phyloP scores from a whole-genome alignment of 1,140 invertebrate genomes.

The Portunus trituberculatus region DNA sequence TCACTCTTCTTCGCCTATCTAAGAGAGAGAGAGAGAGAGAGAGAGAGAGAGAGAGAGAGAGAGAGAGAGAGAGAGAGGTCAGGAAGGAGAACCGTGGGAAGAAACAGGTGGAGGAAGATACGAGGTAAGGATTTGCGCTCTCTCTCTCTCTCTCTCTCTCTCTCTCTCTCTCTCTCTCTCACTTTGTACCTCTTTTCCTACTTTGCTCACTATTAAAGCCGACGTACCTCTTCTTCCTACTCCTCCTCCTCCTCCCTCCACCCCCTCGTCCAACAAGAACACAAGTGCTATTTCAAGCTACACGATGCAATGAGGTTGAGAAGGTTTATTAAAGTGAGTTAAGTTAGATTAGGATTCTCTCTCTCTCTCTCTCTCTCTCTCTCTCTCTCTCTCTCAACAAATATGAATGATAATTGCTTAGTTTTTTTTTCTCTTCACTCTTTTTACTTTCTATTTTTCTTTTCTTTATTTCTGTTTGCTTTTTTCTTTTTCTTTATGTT shows the following conservation, averaged over 20 bases:
- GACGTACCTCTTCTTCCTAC: neutral
- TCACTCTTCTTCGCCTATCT: too few species aligned
- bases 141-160: slow-evolving; percentile 5
- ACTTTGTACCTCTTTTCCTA: too few species aligned
- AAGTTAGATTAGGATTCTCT: neutral
- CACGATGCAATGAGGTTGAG: neutral
- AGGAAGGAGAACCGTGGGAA: neutral
- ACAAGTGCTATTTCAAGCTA: neutral
- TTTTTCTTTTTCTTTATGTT: too few species aligned
- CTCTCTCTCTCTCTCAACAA: slow-evolving; percentile 6
- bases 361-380: slow-evolving; percentile 20
- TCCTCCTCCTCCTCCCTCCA: neutral
- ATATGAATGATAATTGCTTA: neutral
- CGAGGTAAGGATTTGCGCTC: neutral
- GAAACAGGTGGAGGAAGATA: neutral
- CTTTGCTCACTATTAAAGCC: too few species aligned
- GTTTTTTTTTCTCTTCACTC: too few species aligned
- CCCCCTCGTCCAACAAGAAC: too few species aligned
- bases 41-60: too few species aligned
- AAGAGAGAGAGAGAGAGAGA: too few species aligned
- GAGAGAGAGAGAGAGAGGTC: too few species aligned
- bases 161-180: too few species aligned
- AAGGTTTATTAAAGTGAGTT: neutral
- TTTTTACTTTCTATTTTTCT: too few species aligned
- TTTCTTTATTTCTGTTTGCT: too few species aligned